These are phyloP conservation scores for Venusia cambrica DNA, from an alignment of 2,888 invertebrate genomes.

Conservation along the genomic window DNA sequence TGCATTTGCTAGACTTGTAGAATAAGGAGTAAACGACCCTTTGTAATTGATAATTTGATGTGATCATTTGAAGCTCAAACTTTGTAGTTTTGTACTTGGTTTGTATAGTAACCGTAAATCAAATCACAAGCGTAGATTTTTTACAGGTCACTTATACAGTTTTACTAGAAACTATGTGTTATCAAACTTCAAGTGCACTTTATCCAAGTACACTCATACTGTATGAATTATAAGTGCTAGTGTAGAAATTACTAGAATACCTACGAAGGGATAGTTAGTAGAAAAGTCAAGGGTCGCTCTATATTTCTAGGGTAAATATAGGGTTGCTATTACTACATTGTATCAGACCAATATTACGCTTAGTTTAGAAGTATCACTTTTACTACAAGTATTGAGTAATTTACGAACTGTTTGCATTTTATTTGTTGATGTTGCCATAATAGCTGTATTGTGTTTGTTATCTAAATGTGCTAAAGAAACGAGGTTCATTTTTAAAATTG, in stretches of 20 bases:
- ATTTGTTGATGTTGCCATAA: slow-evolving; percentile 29
- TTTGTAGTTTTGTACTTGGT: slow-evolving; percentile 29
- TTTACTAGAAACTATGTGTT: no score
- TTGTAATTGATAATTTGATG: slow-evolving; percentile 28
- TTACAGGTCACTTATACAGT: no score
- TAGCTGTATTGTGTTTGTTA: slow-evolving; percentile 35
- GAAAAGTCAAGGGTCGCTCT: no score
- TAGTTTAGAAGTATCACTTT: slow-evolving; percentile 16
- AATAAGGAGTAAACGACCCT: slow-evolving; percentile 18
- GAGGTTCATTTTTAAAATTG: slow-evolving; percentile 54
- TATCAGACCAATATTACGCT: slow-evolving; percentile 17
- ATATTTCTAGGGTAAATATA: no score
- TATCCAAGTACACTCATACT: no score
- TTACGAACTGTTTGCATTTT: slow-evolving; percentile 28
- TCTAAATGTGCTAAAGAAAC: slow-evolving; percentile 37
- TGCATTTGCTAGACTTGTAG: slow-evolving; percentile 20
- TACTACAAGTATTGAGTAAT: slow-evolving; percentile 21
- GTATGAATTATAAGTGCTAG: no score
- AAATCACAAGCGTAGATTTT: no score
- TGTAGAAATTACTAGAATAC: no score
- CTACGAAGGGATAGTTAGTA: no score
- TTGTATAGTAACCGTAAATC: no score
- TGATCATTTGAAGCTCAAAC: slow-evolving; percentile 31
- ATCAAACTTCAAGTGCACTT: no score
- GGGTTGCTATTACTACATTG: slow-evolving; percentile 15